Base-by-base conservation (phyloP, 2,888 invertebrate genomes). In the Mechanitis mazaeus region DNA sequence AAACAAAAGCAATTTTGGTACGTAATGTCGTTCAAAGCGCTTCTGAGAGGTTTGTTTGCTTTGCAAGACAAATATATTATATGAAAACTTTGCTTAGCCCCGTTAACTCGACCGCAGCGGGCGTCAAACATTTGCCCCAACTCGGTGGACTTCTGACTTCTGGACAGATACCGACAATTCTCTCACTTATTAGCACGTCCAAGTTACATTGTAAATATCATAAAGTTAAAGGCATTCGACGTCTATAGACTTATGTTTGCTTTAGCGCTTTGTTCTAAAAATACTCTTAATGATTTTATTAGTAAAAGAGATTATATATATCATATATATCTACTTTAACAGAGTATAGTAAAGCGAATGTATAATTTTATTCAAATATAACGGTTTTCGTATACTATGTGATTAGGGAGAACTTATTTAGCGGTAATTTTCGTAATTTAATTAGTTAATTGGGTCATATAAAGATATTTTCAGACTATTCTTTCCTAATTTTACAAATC, bases 21-120 rank as follows among this genome's bases (percentile, higher is more conserved):
- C 11, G 50, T 61, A 59, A 67, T 65, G 66, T 66, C 58, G 56
- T 59, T 54, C 50, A 31, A 47, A 59, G 59, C 54, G 64, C 59
- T 61, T 61, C 58, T 53, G 57, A 59, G 65, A 73, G 70, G 60
- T 75, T 73, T 73, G 72, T 76, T 74, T 72, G 70, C 68, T 67
- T 67, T 64, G 62, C 64, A 68, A 69, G 68, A 68, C 66, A 70
- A 71, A 71, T 74, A 68, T 72, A 68, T 71, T 71, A 66, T 68
- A 68, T 71, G 70, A 67, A 67, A 73, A 75, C 71, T 76, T 76
- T 69, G 68, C 67, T 69, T 65, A 67, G 67, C 68, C 71, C 68
- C 68, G 71, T 73, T 72, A 73, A 71, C 65, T 74, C 65, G 66
- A 66, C 71, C 72, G 61, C 72, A 72, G 71, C 60, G 62, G 64